Evolutionary conservation across 2,113 vertebrate species (phyloP), one percentile per base, ranked within the genome.

Genomic region (Crotalus helleri): DNA sequence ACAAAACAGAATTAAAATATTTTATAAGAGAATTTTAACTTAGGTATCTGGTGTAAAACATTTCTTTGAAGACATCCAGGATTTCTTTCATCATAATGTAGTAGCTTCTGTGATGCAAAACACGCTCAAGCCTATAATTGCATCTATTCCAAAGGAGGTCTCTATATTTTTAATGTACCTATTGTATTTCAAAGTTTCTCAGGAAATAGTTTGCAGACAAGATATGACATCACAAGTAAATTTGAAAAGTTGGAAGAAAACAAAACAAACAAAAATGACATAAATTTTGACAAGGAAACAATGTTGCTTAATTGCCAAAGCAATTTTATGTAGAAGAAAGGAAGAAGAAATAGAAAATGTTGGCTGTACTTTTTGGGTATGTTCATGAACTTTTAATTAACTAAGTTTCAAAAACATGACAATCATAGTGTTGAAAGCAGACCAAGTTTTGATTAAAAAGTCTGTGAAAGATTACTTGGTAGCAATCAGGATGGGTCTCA

Each of bases 391-490:
- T 96, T 96, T 96, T 95, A 97, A 97, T 97, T 96, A 96, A 89
- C 74, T 69, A 94, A 93, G 95, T 97, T 96, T 96, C 88, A 94
- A 96, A 96, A 95, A 95, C 89, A 95, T 92, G 95, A 94, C 93
- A 95, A 93, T 94, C 39, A 93, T 1, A 6, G 85, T 93, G 93
- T 93, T 95, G 95, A 95, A 96, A 96, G 96, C 96, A 92, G 96
- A 95, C 92, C 94, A 94, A 93, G 94, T 96, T 97, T 95, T 96
- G 93, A 96, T 97, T 97, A 96, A 94, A 46, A 96, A 95, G 94
- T 94, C 96, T 98, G 97, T 90, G 96, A 97, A 96, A 90, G 94
- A 97, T 97, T 96, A 97, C 53, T 97, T 96, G 95, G 97, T 97
- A 97, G 96, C 96, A 97, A 95, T 96, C 96, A 95, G 93, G 92